Evolutionary conservation across 2,113 vertebrate genomes (phyloP).

Genomic region (Oncorhynchus mykiss): DNA sequence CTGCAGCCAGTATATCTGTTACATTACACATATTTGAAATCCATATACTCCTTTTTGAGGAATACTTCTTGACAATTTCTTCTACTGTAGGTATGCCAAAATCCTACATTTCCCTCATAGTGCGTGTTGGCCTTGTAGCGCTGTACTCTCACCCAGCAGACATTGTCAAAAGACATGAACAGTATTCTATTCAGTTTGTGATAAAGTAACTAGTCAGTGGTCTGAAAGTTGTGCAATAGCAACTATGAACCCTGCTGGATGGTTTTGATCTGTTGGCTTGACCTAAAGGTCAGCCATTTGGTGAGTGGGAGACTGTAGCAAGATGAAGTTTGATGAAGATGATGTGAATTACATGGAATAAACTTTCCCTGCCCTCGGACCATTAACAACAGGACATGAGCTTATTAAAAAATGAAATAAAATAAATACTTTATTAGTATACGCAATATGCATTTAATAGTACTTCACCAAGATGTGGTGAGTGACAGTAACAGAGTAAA

Average conservation of each 20-base stretch:
- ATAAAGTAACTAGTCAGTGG: neutral
- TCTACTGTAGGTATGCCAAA: too few relatives aligned
- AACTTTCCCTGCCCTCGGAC: neutral
- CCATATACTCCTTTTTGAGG: too few relatives aligned
- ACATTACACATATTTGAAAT: too few relatives aligned
- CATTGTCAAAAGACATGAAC: neutral
- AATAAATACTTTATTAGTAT: neutral
- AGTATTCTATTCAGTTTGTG: neutral
- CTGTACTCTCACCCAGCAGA: too few relatives aligned
- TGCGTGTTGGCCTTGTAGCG: too few relatives aligned
- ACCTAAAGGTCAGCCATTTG: neutral
- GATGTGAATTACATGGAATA: neutral
- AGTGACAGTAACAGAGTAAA: too few relatives aligned
- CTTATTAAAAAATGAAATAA: too few relatives aligned
- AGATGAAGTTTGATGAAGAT: neutral
- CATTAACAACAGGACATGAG: neutral
- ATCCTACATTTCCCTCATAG: too few relatives aligned
- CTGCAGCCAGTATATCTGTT: neutral
- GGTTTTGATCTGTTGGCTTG: neutral
- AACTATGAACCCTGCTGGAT: neutral
- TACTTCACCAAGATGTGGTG: too few relatives aligned
- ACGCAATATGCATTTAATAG: too few relatives aligned
- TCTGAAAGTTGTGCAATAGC: neutral
- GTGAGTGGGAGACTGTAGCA: neutral
- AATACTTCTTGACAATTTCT: too few relatives aligned